Base-by-base conservation (phyloP, 2,797 vertebrate species). In the Myiothlypis chrysogaster region DNA sequence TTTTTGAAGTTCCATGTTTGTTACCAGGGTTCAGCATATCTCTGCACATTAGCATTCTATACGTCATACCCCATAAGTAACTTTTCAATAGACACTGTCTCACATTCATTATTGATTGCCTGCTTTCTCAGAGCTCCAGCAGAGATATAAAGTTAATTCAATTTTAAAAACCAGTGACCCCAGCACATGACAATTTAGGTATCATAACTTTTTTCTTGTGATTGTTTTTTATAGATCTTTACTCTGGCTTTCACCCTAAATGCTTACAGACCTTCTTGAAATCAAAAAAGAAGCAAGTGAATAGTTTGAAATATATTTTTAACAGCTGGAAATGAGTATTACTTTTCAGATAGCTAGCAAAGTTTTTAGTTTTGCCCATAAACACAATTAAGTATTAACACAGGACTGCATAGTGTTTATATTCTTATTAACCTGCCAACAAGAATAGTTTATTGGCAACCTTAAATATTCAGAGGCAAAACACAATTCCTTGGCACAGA, bases 401-500 rank as follows among this genome's bases (percentile, higher is more conserved):
- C 18, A 89, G 96, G 92, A 90, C 75, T 87, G 92, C 65, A 91
- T 35, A 89, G 81, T 75, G 56, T 92, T 95, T 83, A 90, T 66
- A 75, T 71, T 87, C 83, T 95, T 91, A 87, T 95, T 87, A 92
- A 91, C 88, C 95, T 97, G 97, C 97, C 98, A 97, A 97, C 96
- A 96, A 97, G 96, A 94, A 96, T 72, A 88, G 90, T 97, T 96
- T 95, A 97, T 97, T 98, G 98, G 98, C 98, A 98, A 98, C 87
- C 94, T 96, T 89, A 97, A 90, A 93, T 89, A 96, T 95, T 97
- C 95, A 97, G 97, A 98, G 96, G 97, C 95, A 97, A 97, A 97
- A 95, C 85, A 93, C 90, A 95, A 90, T 96, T 98, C 94, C 98
- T 98, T 98, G 98, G 98, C 98, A 98, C 98, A 94, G 69, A 92